Conservation (phyloP, 2,797 vertebrate genomes). For the Amniataba percoides region DNA sequence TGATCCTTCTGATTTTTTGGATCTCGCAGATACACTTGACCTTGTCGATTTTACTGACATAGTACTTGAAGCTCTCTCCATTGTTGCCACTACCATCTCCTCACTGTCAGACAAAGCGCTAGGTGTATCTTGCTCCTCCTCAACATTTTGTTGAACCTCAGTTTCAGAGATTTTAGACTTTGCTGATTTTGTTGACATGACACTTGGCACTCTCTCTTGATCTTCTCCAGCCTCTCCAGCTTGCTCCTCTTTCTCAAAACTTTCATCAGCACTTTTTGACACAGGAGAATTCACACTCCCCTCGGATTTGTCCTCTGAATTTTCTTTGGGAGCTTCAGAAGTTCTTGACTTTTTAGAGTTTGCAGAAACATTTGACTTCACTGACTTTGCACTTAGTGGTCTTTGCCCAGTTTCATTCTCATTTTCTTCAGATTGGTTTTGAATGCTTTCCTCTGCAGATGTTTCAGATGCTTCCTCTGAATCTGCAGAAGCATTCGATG, state of each 20-base stretch:
- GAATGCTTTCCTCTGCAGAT: slow-evolving; percentile 48
- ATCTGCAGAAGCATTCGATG: slow-evolving; percentile 55
- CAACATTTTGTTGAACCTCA: slow-evolving; percentile 29
- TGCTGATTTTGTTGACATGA: slow-evolving; percentile 54
- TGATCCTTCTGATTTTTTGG: slow-evolving; percentile 37
- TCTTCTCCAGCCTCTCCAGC: slow-evolving; percentile 29
- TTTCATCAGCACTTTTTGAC: slow-evolving; percentile 40
- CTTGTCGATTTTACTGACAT: slow-evolving; percentile 42
- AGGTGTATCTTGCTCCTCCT: slow-evolving; percentile 25
- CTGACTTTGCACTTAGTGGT: slow-evolving; percentile 59
- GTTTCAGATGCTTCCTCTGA: slow-evolving; percentile 50
- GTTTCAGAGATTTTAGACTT: slow-evolving; percentile 42
- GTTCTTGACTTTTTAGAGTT: slow-evolving; percentile 39
- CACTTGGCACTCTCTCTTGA: slow-evolving; percentile 60
- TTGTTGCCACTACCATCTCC: slow-evolving; percentile 14
- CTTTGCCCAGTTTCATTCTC: slow-evolving; percentile 55
- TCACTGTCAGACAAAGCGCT: slow-evolving; percentile 37
- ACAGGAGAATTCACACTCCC: slow-evolving; percentile 17
- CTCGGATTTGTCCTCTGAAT: slow-evolving; percentile 32
- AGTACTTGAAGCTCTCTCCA: slow-evolving; percentile 43
- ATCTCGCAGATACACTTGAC: slow-evolving; percentile 54
- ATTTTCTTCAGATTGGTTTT: slow-evolving; percentile 40
- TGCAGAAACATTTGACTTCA: slow-evolving; percentile 61
- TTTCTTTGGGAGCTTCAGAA: slow-evolving; percentile 39
- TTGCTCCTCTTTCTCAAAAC: slow-evolving; percentile 53